These are phyloP conservation scores for Cerastis rubricosa DNA, from an alignment of 2,888 invertebrate species.

Conservation along the genomic window DNA sequence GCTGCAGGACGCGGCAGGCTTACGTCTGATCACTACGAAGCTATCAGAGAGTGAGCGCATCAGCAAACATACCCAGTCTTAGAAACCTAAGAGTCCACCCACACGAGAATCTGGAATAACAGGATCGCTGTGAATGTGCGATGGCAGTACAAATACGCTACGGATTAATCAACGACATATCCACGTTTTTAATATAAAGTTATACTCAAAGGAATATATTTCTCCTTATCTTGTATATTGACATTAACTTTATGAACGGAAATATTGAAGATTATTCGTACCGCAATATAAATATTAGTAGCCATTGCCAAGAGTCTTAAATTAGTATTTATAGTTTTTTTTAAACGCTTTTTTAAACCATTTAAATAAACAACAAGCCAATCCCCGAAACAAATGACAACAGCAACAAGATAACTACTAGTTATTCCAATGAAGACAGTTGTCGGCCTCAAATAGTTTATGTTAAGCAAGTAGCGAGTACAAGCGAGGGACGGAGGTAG, in stretches of 20 bases:
- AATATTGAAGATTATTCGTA: not conserved
- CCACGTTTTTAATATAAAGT: not conserved
- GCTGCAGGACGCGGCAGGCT: not conserved
- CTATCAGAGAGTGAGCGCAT: not conserved
- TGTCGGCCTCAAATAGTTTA: slow-evolving; percentile 48
- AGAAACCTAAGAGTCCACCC: not conserved
- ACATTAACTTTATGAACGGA: not conserved
- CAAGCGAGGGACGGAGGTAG: slow-evolving; percentile 4
- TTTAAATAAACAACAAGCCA: not conserved
- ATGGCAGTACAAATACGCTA: too few relatives aligned
- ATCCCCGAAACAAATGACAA: slow-evolving; percentile 8
- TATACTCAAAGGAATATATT: not conserved
- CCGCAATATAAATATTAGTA: too few relatives aligned
- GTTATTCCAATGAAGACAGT: slow-evolving; percentile 43
- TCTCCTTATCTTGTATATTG: not conserved
- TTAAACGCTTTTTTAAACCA: too few relatives aligned
- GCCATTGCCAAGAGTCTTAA: too few relatives aligned
- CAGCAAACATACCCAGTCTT: not conserved
- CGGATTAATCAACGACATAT: not conserved
- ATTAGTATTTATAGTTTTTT: too few relatives aligned
- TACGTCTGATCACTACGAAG: not conserved
- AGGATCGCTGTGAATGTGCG: not conserved
- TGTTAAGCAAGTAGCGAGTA: slow-evolving; percentile 36
- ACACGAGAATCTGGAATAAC: not conserved
- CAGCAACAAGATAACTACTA: slow-evolving; percentile 18